Evolutionary conservation across 2,888 invertebrate species (phyloP).

Genomic region (Limnephilus marmoratus): DNA sequence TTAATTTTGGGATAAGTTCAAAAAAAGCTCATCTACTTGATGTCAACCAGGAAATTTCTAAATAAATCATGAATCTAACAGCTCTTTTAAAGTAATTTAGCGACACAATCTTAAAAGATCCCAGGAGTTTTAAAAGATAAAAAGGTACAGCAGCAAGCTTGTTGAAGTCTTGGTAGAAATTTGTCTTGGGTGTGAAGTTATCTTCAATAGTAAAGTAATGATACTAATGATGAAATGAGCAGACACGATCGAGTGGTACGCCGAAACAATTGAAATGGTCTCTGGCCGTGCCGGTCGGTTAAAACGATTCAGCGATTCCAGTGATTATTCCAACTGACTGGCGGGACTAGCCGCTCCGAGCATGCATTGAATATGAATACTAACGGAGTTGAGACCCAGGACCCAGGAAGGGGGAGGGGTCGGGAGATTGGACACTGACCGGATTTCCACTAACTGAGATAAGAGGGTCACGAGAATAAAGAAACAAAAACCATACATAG

Average conservation of each 20-base stretch:
- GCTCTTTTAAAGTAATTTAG: no score
- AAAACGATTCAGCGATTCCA: constrained; percentile 19
- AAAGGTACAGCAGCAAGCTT: not conserved
- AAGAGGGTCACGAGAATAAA: constrained; percentile 24
- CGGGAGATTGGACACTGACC: constrained; percentile 28
- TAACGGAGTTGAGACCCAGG: not conserved
- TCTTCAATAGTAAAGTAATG: not conserved
- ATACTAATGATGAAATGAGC: not conserved
- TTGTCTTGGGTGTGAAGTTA: not conserved
- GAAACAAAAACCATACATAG: not conserved
- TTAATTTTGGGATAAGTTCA: no score
- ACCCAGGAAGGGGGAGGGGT: not conserved
- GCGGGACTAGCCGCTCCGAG: no score
- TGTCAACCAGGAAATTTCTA: no score
- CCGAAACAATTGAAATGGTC: constrained; percentile 19
- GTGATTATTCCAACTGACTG: constrained; percentile 3
- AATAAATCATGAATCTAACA: no score
- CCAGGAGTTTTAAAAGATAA: no score
- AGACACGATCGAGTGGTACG: not conserved
- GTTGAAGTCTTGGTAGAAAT: not conserved
- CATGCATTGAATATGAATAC: not conserved
- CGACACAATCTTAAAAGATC: no score
- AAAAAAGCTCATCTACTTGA: no score
- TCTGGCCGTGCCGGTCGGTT: constrained; percentile 11
- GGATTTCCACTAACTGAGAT: constrained; percentile 21